Evolutionary conservation across 2,797 vertebrate species (phyloP).

Genomic region (Acanthurus tractus): DNA sequence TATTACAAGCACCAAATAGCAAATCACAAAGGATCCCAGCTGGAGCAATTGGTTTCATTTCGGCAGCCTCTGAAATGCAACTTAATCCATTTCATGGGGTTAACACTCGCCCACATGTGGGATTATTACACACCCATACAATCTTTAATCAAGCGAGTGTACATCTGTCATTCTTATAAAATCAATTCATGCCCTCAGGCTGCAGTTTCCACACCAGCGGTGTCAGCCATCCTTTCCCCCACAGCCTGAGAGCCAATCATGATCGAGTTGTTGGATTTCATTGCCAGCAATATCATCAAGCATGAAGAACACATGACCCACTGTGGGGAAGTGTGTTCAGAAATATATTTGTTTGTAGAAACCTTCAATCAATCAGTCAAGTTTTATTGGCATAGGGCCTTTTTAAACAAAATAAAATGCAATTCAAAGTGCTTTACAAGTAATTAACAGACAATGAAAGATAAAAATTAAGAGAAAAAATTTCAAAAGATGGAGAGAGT

Average conservation of each 20-base stretch:
- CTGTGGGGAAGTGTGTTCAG: conserved; percentile 75
- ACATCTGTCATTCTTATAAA: conserved; percentile 56
- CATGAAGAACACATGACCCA: conserved; percentile 89
- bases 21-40: background rate
- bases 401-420: too few species aligned
- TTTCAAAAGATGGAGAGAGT: too few species aligned
- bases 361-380: background rate
- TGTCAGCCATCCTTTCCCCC: conserved; percentile 88
- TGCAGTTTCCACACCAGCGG: conserved; percentile 60
- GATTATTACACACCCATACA: conserved; percentile 19
- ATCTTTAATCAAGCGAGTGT: conserved; percentile 38
- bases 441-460: too few species aligned
- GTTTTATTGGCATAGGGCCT: too few species aligned
- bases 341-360: conserved; percentile 37
- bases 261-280: conserved; percentile 90
- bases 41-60: conserved; percentile 24
- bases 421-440: too few species aligned
- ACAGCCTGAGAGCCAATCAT: conserved; percentile 90
- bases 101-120: conserved; percentile 1
- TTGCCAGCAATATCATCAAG: conserved; percentile 89
- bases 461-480: too few species aligned
- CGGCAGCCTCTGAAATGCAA: conserved; percentile 31
- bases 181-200: conserved; percentile 56
- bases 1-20: background rate
- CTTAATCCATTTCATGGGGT: conserved; percentile 39